phyloP scores from a whole-genome alignment of 1,140 invertebrate species.

The Stratiolaelaps scimitus region DNA sequence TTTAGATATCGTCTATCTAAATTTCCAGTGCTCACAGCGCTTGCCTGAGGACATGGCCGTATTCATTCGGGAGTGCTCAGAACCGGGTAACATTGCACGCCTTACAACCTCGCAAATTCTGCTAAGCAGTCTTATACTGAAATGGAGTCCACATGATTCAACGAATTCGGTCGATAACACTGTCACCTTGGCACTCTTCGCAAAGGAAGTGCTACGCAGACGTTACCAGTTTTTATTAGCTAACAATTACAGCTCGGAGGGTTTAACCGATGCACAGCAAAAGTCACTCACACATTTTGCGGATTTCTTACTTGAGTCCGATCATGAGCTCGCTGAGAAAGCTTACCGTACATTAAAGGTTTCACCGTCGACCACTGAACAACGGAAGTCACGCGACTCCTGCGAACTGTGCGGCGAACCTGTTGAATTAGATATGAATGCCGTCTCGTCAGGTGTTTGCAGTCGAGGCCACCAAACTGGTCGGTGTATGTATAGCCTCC shows the following conservation, averaged over 20 bases:
- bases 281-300: background rate
- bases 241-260: constrained; percentile 9
- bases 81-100: background rate
- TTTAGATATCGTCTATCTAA: constrained; percentile 6
- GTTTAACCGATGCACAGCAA: constrained; percentile 3
- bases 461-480: constrained; percentile 6
- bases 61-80: background rate
- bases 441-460: background rate
- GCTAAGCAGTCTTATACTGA: background rate
- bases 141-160: background rate
- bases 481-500: constrained; percentile 17
- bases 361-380: background rate
- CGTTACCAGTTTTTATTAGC: constrained; percentile 4
- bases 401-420: constrained; percentile 2
- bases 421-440: background rate
- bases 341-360: background rate
- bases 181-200: background rate
- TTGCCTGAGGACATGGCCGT: constrained; percentile 3
- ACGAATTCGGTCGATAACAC: background rate
- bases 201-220: background rate
- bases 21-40: constrained; percentile 10
- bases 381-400: background rate
- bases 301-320: constrained; percentile 18
- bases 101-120: constrained; percentile 7
- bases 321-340: background rate